These are phyloP conservation scores for Helicolenus hilgendorfi DNA, from an alignment of 2,797 vertebrate species.

Conservation along the genomic window DNA sequence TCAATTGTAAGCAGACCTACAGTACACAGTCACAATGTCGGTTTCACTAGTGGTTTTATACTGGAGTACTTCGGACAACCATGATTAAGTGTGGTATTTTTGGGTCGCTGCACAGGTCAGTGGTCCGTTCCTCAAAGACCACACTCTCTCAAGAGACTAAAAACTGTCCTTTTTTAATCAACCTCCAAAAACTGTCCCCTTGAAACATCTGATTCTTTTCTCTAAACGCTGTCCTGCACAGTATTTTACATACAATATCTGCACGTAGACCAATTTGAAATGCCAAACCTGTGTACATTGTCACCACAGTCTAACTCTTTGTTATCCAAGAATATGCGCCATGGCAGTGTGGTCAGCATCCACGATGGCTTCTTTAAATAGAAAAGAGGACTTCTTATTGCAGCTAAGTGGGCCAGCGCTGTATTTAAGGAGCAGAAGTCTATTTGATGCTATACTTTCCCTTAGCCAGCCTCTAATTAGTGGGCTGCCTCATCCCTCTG, in stretches of 20 bases:
- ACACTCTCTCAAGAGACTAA: slow-evolving; percentile 21
- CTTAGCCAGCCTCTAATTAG: slow-evolving; percentile 84
- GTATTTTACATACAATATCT: slow-evolving; percentile 14
- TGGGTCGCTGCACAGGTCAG: slow-evolving; percentile 59
- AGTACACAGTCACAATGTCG: slow-evolving; percentile 34
- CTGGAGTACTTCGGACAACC: slow-evolving; percentile 62
- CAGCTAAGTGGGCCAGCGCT: slow-evolving; percentile 50
- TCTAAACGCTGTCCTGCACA: background rate
- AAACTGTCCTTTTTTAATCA: background rate
- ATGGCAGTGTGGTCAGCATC: slow-evolving; percentile 40
- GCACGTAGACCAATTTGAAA: background rate
- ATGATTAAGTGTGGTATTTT: slow-evolving; percentile 68
- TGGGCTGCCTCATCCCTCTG: slow-evolving; percentile 75
- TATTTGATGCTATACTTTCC: slow-evolving; percentile 86
- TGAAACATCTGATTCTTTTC: slow-evolving; percentile 15
- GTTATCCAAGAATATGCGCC: slow-evolving; percentile 36
- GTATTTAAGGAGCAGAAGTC: slow-evolving; percentile 73
- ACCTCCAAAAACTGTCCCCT: background rate
- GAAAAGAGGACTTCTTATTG: slow-evolving; percentile 55
- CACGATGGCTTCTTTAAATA: slow-evolving; percentile 68
- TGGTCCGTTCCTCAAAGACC: slow-evolving; percentile 51
- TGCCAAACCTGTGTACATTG: background rate
- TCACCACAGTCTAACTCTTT: slow-evolving; percentile 25
- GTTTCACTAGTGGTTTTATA: slow-evolving; percentile 75
- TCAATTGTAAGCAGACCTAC: slow-evolving; percentile 24